These are phyloP conservation scores for Hetaerina americana DNA, from an alignment of 1,140 invertebrate species.

Conservation along the genomic window DNA sequence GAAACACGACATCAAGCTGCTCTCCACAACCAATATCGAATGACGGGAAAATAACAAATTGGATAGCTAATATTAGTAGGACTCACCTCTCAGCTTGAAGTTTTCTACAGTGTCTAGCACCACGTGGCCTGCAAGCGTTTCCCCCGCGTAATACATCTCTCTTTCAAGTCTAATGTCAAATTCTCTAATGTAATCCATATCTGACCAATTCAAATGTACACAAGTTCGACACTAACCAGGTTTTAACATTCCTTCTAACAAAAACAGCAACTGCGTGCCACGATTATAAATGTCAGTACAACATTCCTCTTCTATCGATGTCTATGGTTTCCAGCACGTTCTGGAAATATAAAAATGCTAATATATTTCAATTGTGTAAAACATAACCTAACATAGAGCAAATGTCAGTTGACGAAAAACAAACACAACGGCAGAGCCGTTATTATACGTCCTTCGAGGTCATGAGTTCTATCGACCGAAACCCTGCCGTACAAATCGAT, in stretches of 20 bases:
- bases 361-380: too few species aligned
- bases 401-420: not conserved
- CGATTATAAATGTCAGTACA: too few species aligned
- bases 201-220: not conserved
- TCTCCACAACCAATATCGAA: too few species aligned
- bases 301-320: too few species aligned
- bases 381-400: too few species aligned
- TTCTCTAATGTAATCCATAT: constrained; percentile 65
- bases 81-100: constrained; percentile 60
- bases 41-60: too few species aligned
- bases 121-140: constrained; percentile 51
- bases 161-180: constrained; percentile 66
- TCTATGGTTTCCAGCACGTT: too few species aligned
- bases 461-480: not conserved
- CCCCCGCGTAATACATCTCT: constrained; percentile 65
- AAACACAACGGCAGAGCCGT: not conserved
- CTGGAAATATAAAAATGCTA: too few species aligned
- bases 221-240: not conserved
- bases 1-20: too few species aligned
- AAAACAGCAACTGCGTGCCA: too few species aligned
- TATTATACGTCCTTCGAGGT: not conserved
- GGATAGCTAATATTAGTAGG: too few species aligned
- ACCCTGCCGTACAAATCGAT: not conserved
- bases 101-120: constrained; percentile 62
- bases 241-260: not conserved